Conservation (phyloP, 2,888 invertebrate species). For the Sarcophaga subvicina region DNA sequence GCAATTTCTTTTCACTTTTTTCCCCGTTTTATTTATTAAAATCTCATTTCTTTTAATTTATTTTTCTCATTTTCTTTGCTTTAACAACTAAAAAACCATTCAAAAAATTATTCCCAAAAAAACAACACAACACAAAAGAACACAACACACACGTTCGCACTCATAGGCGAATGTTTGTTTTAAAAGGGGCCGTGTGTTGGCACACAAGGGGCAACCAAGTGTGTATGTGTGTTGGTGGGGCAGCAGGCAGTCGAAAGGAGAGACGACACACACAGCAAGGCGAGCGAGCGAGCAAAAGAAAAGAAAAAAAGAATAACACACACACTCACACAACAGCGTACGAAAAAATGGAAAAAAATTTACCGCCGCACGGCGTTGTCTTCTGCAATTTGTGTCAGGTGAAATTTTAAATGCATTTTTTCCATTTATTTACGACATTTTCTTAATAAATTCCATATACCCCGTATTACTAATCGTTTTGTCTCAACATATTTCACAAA, state of each 20-base stretch:
- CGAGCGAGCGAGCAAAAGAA: conserved; percentile 27
- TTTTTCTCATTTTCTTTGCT: background rate
- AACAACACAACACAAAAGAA: conserved; percentile 48
- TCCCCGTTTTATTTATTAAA: conserved; percentile 2
- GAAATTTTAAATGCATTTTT: conserved; percentile 66
- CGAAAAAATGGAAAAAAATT: conserved; percentile 51
- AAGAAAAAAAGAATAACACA: conserved; percentile 2
- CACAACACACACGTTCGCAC: conserved; percentile 24
- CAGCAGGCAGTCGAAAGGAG: background rate
- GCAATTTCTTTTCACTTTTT: background rate
- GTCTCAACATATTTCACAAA: conserved; percentile 50
- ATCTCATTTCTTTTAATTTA: conserved; percentile 17
- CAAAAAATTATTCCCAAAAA: background rate
- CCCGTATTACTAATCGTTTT: background rate
- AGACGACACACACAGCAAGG: conserved; percentile 2
- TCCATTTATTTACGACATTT: conserved; percentile 34
- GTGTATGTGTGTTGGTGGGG: background rate
- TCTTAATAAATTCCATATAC: conserved; percentile 47
- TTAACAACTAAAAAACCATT: background rate
- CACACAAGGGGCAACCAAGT: background rate
- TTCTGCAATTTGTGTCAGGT: conserved; percentile 67
- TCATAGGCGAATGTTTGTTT: conserved; percentile 22
- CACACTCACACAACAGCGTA: conserved; percentile 38
- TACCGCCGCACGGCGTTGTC: conserved; percentile 69
- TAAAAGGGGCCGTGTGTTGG: conserved; percentile 3